These are phyloP conservation scores for Molanna angustata DNA, from an alignment of 2,888 invertebrate species.

Conservation along the genomic window DNA sequence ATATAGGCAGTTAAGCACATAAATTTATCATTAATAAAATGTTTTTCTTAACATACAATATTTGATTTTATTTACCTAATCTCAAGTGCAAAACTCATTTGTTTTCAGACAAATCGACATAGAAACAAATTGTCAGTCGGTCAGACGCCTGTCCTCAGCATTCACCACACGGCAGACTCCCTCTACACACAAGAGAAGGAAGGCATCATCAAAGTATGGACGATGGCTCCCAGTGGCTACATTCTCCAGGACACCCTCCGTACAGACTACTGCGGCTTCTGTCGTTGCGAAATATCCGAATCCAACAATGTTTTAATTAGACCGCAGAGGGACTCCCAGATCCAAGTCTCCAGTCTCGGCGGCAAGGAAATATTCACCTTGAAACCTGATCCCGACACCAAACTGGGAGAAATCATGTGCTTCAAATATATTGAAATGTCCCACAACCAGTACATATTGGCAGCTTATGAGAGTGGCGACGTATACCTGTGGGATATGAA, in stretches of 20 bases:
- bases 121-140: constrained; percentile 65
- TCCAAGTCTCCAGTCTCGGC: constrained; percentile 52
- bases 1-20: no score
- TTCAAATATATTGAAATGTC: constrained; percentile 54
- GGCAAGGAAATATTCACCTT: constrained; percentile 48
- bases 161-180: constrained; percentile 58
- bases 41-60: constrained; percentile 16
- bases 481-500: constrained; percentile 69
- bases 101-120: constrained; percentile 69
- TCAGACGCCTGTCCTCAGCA: constrained; percentile 60
- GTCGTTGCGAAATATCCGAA: constrained; percentile 62
- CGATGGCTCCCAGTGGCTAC: constrained; percentile 59
- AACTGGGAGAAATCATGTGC: constrained; percentile 65
- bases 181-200: constrained; percentile 75
- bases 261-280: constrained; percentile 68
- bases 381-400: constrained; percentile 42
- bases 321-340: constrained; percentile 59
- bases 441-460: constrained; percentile 58
- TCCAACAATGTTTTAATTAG: constrained; percentile 63
- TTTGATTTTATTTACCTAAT: no score
- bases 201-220: constrained; percentile 67
- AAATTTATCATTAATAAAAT: no score
- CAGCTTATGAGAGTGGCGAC: constrained; percentile 73
- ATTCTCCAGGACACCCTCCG: constrained; percentile 55
- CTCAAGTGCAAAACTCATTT: no score